Conservation (phyloP, 2,113 vertebrate species). For the Patagioenas fasciata region DNA sequence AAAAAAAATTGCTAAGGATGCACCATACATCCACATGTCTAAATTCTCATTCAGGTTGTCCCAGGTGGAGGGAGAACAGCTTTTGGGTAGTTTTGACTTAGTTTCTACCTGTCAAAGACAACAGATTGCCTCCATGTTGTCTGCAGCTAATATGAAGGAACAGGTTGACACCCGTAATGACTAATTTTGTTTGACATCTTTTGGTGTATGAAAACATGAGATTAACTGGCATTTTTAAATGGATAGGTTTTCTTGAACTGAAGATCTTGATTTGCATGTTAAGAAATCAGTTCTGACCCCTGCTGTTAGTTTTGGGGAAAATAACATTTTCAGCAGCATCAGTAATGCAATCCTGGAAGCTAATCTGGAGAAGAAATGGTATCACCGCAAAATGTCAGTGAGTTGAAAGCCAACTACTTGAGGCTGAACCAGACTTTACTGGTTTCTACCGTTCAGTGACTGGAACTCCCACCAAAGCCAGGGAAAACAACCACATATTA, state of each 20-base stretch:
- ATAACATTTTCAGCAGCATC: neutral
- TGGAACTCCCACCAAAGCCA: neutral
- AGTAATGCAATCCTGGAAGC: neutral
- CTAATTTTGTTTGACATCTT: neutral
- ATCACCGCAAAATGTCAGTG: neutral
- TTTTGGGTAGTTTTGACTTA: neutral
- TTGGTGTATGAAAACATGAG: neutral
- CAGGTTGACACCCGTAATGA: neutral
- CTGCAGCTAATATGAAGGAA: neutral
- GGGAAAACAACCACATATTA: neutral
- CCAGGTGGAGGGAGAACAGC: neutral
- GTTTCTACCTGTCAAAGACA: neutral
- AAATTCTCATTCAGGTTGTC: neutral
- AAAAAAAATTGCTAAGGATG: neutral
- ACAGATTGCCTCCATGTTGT: neutral
- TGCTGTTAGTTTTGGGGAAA: neutral
- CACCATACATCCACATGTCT: neutral
- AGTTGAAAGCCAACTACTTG: neutral
- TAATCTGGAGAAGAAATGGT: neutral
- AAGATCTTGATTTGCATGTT: neutral
- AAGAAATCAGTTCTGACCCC: neutral
- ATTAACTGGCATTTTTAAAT: neutral
- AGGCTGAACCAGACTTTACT: neutral
- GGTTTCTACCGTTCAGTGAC: neutral
- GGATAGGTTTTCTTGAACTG: neutral